phyloP scores from a whole-genome alignment of 2,797 vertebrate genomes.

The Bothrops alternatus region DNA sequence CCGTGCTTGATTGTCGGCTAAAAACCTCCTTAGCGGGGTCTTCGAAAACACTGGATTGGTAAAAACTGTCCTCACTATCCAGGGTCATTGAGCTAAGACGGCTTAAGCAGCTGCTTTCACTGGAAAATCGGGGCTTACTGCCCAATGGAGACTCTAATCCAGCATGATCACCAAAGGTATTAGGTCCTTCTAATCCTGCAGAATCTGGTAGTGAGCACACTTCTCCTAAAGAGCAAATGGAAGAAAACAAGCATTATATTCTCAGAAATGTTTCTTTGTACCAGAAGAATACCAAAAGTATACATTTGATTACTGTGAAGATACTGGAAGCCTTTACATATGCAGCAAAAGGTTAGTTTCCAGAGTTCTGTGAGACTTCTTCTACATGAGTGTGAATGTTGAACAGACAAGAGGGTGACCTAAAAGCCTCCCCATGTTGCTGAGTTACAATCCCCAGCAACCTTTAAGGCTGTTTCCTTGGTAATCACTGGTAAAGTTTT shows the following conservation, averaged over 20 bases:
- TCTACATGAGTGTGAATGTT: background rate
- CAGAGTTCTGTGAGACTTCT: background rate
- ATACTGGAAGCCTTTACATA: background rate
- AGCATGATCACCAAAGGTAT: slow-evolving; percentile 15
- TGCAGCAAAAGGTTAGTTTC: background rate
- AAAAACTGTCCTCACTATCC: slow-evolving; percentile 80
- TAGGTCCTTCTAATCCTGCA: slow-evolving; percentile 62
- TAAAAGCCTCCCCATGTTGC: background rate
- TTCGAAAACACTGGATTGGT: slow-evolving; percentile 73
- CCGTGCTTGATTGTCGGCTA: slow-evolving; percentile 74
- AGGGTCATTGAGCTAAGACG: slow-evolving; percentile 77
- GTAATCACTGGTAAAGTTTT: background rate
- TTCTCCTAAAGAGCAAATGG: slow-evolving; percentile 71
- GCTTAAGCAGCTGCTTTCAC: slow-evolving; percentile 85
- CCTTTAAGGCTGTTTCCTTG: background rate
- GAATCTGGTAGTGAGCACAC: slow-evolving; percentile 52
- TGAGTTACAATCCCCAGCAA: background rate
- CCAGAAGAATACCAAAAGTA: background rate
- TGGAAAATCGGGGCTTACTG: slow-evolving; percentile 76
- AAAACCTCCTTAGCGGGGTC: slow-evolving; percentile 73
- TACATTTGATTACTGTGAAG: background rate
- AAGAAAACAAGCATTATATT: rapidly evolving
- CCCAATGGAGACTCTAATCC: rapidly evolving
- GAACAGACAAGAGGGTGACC: background rate
- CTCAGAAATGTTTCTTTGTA: background rate